These are phyloP conservation scores for Carduelis carduelis DNA, from an alignment of 2,797 vertebrate genomes.

Conservation along the genomic window DNA sequence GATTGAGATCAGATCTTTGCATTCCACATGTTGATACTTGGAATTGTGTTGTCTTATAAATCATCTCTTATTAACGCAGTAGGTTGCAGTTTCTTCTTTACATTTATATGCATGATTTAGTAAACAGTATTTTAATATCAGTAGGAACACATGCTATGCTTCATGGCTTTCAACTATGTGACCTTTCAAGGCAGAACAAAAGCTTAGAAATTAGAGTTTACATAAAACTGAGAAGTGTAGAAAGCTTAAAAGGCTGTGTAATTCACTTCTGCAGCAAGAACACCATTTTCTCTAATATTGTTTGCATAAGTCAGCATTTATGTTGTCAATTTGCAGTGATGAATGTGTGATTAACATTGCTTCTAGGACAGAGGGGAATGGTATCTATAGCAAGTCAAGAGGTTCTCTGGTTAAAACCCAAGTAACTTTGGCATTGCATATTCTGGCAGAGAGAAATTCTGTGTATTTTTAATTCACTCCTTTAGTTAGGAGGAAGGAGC, in stretches of 20 bases:
- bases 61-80: constrained; percentile 12
- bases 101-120: constrained; percentile 38
- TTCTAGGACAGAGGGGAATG: background rate
- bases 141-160: constrained; percentile 23
- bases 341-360: constrained; percentile 42
- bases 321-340: constrained; percentile 52
- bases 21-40: constrained; percentile 43
- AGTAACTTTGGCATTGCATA: background rate
- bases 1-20: constrained; percentile 29
- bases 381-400: background rate
- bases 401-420: background rate
- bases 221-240: constrained; percentile 31
- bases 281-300: constrained; percentile 45
- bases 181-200: constrained; percentile 61
- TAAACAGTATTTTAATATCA: constrained; percentile 54
- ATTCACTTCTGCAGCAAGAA: constrained; percentile 54
- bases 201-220: constrained; percentile 57
- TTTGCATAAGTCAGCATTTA: constrained; percentile 62
- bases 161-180: constrained; percentile 48
- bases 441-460: background rate
- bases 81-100: constrained; percentile 50
- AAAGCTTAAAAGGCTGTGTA: constrained; percentile 44
- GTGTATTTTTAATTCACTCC: background rate
- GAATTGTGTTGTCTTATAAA: constrained; percentile 22
- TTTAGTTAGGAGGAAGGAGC: background rate